These are phyloP conservation scores for Diarsia brunnea DNA, from an alignment of 2,888 invertebrate genomes.

Conservation along the genomic window DNA sequence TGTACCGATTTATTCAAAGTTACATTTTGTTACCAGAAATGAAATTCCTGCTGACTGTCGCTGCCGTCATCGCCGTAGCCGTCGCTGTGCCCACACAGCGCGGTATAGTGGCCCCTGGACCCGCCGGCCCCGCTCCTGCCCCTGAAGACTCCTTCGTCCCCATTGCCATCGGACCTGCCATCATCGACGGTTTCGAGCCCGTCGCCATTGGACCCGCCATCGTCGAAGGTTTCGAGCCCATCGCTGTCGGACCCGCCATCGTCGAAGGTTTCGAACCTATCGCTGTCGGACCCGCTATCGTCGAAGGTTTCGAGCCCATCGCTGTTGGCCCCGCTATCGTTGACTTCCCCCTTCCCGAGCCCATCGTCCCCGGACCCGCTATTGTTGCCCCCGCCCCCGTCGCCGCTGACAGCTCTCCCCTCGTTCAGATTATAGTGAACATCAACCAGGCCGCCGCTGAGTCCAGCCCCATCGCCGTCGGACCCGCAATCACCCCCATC, in stretches of 20 bases:
- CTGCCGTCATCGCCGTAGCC: constrained; percentile 58
- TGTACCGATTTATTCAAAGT: background rate
- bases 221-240: constrained; percentile 71
- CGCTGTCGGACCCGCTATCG: constrained; percentile 57
- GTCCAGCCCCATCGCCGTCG: constrained; percentile 35
- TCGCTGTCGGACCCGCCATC: constrained; percentile 69
- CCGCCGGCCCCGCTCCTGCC: constrained; percentile 47
- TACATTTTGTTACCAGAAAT: constrained; percentile 49
- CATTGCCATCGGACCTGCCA: constrained; percentile 66
- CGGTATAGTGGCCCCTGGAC: constrained; percentile 49
- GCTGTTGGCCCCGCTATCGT: constrained; percentile 59
- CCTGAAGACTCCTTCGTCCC: constrained; percentile 40
- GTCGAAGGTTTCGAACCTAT: constrained; percentile 33
- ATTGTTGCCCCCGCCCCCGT: constrained; percentile 22
- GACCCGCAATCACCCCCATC: constrained; percentile 68
- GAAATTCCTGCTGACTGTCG: constrained; percentile 60
- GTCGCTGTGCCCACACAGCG: constrained; percentile 61
- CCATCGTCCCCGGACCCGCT: constrained; percentile 30
- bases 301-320: constrained; percentile 50
- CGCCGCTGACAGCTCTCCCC: constrained; percentile 52
- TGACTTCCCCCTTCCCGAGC: constrained; percentile 53
- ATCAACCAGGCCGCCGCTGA: constrained; percentile 57
- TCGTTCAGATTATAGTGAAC: constrained; percentile 72
- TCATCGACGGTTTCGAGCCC: constrained; percentile 68
- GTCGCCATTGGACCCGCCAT: constrained; percentile 40